Conservation (phyloP, 2,113 vertebrate species). For the Trogon melanurus region DNA sequence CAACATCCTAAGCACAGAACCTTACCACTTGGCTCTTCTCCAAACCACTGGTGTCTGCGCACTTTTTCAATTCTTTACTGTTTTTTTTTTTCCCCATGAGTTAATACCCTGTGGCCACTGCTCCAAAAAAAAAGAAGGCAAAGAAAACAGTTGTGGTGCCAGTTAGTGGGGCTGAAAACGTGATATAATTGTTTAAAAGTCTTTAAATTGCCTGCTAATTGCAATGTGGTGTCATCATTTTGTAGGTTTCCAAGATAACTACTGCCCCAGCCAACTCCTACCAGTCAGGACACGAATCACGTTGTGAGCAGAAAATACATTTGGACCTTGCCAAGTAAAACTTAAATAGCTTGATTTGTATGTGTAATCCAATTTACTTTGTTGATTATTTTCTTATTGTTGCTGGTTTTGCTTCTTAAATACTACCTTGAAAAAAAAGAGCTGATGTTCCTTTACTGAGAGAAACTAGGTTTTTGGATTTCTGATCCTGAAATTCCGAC, state of each 20-base stretch:
- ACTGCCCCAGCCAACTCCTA: constrained; percentile 17
- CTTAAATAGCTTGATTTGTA: background rate
- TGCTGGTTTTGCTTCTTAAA: background rate
- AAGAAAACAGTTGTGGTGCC: constrained; percentile 68
- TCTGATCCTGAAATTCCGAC: background rate
- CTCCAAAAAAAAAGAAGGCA: constrained; percentile 37
- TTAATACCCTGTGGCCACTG: constrained; percentile 40
- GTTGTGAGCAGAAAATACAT: background rate
- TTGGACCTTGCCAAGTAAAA: background rate
- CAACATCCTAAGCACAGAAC: background rate
- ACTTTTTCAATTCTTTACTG: background rate
- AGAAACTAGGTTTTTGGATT: background rate
- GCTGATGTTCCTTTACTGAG: background rate
- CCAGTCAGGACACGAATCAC: background rate
- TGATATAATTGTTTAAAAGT: constrained; percentile 69
- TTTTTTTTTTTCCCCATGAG: background rate
- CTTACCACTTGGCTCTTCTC: constrained; percentile 24
- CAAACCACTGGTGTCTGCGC: constrained; percentile 27
- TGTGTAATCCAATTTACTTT: background rate
- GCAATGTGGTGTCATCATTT: constrained; percentile 56
- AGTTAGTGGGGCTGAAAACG: constrained; percentile 65
- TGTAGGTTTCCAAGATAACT: constrained; percentile 68
- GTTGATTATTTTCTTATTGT: no score
- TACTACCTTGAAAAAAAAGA: background rate
- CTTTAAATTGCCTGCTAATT: constrained; percentile 77